Evolutionary conservation across 2,113 vertebrate species (phyloP).

Genomic region (Melanerpes aurifrons): DNA sequence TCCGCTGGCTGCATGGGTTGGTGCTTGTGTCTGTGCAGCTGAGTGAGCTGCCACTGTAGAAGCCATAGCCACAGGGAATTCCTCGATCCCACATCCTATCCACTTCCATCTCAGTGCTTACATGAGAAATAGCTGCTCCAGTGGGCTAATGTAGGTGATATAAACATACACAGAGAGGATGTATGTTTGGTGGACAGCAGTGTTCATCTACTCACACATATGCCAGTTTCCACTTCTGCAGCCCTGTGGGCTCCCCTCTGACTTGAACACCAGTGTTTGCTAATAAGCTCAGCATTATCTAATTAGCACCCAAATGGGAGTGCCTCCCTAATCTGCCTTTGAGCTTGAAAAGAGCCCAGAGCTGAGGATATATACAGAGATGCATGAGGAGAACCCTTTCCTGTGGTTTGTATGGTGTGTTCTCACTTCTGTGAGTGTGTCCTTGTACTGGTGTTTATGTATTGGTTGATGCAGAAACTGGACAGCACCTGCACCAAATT

Average conservation of each 20-base stretch:
- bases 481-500: accelerated
- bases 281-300: background rate
- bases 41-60: background rate
- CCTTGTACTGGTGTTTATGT: accelerated
- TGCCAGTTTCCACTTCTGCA: background rate
- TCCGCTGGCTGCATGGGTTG: accelerated
- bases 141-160: background rate
- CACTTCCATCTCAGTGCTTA: background rate
- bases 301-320: background rate
- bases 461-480: background rate
- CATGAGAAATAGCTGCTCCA: accelerated
- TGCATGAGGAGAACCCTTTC: accelerated
- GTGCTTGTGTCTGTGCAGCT: background rate
- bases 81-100: background rate
- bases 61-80: background rate
- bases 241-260: background rate
- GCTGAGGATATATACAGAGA: background rate
- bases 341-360: background rate
- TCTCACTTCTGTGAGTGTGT: accelerated
- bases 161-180: background rate
- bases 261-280: background rate
- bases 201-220: background rate
- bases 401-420: accelerated
- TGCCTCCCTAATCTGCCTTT: background rate
- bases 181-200: background rate